Base-by-base conservation (phyloP, 1,140 invertebrate species). In the Drosophila kikkawai region DNA sequence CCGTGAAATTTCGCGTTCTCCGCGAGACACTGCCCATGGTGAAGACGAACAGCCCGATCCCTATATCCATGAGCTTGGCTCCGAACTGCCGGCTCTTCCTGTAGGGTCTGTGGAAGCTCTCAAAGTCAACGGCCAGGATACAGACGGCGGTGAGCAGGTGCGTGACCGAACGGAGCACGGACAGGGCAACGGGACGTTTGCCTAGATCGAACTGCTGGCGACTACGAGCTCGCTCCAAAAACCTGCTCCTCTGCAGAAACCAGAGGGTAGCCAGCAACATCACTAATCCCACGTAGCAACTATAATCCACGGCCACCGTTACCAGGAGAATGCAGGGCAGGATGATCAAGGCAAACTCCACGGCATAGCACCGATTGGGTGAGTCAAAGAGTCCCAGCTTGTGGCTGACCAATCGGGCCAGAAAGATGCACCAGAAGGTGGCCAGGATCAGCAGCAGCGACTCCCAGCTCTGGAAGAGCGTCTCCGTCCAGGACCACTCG, bases 121-220 rank as follows among this genome's bases (percentile, higher is more conserved):
- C 93, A 93, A 99, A 99, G 94, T 99, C 98, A 0, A 99, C 98
- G 22, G 97, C 98, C 37, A 99, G 93, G 85, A 99, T 99, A 79
- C 96, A 96, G 74, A 98, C 94, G 1, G 95, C 95, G 32, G 98
- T 98, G 36, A 96, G 94, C 13, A 98, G 91, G 82, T 96, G 96
- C 0, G 96, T 95, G 15, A 96, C 92, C 0, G 95, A 95, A 71
- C 97, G 95, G 79, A 95, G 92, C 79, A 88, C 88, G 17, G 67
- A 85, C 3, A 92, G 47, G 11, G 66, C 44, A 2, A 53, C 57
- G 12, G 91, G 85, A 5, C 85, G 76, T 1, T 29, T 55, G 17
- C 91, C 91, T 45, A 88, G 2, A 5, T 88, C 81, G 9, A 90
- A 90, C 11, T 66, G 63, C 7, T 29, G 12, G 4, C 81, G 84